Conservation (phyloP, 1,140 invertebrate species). For the Apis dorsata region DNA sequence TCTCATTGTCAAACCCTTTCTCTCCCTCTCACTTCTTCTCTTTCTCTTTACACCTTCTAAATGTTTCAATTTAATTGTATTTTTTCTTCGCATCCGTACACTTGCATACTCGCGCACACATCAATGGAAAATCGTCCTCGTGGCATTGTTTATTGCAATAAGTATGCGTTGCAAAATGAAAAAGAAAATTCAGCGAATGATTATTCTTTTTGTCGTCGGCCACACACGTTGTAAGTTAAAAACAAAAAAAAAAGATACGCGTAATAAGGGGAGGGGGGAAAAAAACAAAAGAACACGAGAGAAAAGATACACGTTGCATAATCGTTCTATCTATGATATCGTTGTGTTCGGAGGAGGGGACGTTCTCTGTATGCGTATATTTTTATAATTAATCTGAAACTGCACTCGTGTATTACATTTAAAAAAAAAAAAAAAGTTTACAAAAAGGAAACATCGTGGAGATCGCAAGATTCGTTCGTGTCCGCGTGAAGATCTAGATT, state of each 20-base stretch:
- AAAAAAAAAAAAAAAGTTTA: constrained; percentile 48
- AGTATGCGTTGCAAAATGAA: constrained; percentile 2
- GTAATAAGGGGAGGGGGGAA: background rate
- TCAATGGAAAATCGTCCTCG: constrained; percentile 7
- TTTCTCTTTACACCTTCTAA: background rate
- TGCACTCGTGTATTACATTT: constrained; percentile 16
- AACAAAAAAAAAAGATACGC: background rate
- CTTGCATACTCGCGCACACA: background rate
- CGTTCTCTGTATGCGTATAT: background rate
- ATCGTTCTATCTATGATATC: constrained; percentile 1
- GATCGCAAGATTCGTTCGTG: constrained; percentile 33
- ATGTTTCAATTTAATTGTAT: background rate
- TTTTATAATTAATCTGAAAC: constrained; percentile 4
- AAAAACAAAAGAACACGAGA: background rate
- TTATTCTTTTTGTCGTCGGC: background rate
- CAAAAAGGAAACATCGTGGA: constrained; percentile 30
- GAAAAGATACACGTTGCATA: background rate
- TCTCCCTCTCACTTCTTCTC: background rate
- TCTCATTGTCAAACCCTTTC: background rate
- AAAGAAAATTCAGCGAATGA: background rate
- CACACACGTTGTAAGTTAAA: no score
- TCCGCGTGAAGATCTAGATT: no score
- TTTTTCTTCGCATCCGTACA: background rate
- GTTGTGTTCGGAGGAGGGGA: constrained; percentile 8
- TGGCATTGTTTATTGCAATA: constrained; percentile 21